phyloP scores from a whole-genome alignment of 2,888 invertebrate species.

The Tetrapedia diversipes region DNA sequence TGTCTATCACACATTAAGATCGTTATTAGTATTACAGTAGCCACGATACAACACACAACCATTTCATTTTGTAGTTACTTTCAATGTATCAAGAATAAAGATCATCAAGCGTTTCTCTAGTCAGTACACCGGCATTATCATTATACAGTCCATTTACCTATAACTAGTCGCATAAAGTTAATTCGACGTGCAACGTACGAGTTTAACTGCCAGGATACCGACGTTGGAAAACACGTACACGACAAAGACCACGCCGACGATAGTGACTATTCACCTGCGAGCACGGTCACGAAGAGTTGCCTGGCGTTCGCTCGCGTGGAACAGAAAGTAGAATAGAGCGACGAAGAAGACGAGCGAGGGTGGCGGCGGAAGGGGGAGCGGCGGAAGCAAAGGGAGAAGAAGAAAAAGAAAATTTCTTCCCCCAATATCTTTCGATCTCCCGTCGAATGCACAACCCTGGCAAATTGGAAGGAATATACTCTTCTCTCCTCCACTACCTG shows the following conservation, averaged over 20 bases:
- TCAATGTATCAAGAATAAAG: no score
- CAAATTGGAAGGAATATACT: constrained; percentile 71
- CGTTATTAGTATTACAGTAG: no score
- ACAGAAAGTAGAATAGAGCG: constrained; percentile 43
- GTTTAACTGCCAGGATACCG: no score
- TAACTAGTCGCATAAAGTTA: no score
- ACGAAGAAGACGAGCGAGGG: neutral
- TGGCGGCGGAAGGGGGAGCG: neutral
- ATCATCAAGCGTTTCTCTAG: no score
- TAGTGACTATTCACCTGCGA: constrained; percentile 50
- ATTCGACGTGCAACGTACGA: no score
- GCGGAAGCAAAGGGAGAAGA: constrained; percentile 2
- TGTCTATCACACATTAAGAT: no score
- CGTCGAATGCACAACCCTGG: constrained; percentile 71
- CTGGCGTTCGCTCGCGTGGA: constrained; percentile 29
- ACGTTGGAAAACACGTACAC: no score
- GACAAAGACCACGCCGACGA: neutral
- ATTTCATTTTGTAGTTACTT: no score
- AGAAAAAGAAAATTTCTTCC: constrained; percentile 62
- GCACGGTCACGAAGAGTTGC: constrained; percentile 25
- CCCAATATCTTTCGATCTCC: constrained; percentile 68
- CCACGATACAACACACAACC: no score
- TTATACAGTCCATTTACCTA: no score
- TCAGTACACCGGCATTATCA: no score
- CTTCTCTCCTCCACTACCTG: constrained; percentile 22